Base-by-base conservation (phyloP, 2,113 vertebrate genomes). In the Dasyprocta punctata region DNA sequence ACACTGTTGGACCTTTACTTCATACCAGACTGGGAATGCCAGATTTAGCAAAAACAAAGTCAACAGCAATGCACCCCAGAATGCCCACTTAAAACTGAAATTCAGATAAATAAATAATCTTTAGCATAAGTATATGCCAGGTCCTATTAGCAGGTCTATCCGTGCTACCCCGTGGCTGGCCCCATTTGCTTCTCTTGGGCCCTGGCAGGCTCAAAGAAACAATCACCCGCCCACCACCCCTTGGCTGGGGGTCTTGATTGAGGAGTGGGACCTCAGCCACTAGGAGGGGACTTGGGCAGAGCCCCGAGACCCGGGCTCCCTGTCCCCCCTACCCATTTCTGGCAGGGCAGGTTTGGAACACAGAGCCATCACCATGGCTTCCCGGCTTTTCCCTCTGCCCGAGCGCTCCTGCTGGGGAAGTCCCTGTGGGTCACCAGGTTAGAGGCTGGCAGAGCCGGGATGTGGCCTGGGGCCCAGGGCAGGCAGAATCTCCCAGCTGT, bases 221-320 rank as follows among this genome's bases (percentile, higher is more conserved):
- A 26, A 20, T 36, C 47, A 4, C 85, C 60, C 44, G 22, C 33
- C 67, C 41, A 13, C 52, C 28, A 0, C 4, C 58, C 5, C 69
- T 78, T 0, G 0, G 41, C 54, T 3, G 0, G 1, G 14, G 69
- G 38, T 19, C 71, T 41, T 26, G 38, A 44, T 44, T 26, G 36
- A 44, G 63, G 89, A 73, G 54, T 0, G 0, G 52, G 14, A 75
- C 52, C 77, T 63, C n/a, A 0, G 49, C 11, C 3, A 16, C 80
- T 12, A 19, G 60, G 52, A 3, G 41, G 24, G 20, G 12, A 3
- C 49, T 28, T n/a, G 3, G 24, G 58, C 12, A 38, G 77, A 63
- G 47, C n/a, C 13, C 5, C 10, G 0, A 4, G 52, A 6, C 2
- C 0, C 6, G 11, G 17, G 36, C 52, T 13, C 1, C 7, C 47